Base-by-base conservation (phyloP, 2,888 invertebrate genomes). In the Villa cingulata region DNA sequence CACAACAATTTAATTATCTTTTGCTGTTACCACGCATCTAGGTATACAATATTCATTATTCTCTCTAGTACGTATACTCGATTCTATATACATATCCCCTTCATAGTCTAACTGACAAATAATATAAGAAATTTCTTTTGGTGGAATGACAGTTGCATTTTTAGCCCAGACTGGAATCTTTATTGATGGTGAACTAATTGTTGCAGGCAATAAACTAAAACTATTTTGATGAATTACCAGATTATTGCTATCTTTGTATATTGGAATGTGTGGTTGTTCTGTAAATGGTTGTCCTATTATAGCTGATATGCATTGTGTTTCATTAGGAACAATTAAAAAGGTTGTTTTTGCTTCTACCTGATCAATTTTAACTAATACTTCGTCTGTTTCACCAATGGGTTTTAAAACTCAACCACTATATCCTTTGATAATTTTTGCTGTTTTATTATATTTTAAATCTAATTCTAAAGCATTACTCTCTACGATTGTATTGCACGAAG, bases 401-500 rank as follows among this genome's bases (percentile, higher is more conserved):
- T 36, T 32, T 36, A 44, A 3, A n/a, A 18, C n/a, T 2, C 44
- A 37, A 7, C 37, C 44, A 19, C 37, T 37, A 44, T 36, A 44
- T 15, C 44, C 44, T 34, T 20, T 43, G 15, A 43, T 43, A 12
- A 23, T 6, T 6, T 17, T 44, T 23, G 2, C 16, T 23, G 15
- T 37, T 10, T 15, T 12, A 20, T 23, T 19, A 37, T 37, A 10
- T 20, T 44, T 15, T n/a, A 14, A 15, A 7, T 27, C 27, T 20
- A 44, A 6, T 7, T 23, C 16, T 36, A 37, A 23, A 6, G 19
- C 19, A 5, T 23, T n/a, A 37, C 23, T 20, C n/a, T 29, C 9
- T n/a, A 18, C 44, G 7, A 50, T 36, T 1, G 45, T 40, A 36
- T 45, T 45, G 36, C 44, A 37, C 3, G 17, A 39, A 4, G 47